These are phyloP conservation scores for Thaumetopoea pityocampa DNA, from an alignment of 1,140 invertebrate species.

Conservation along the genomic window DNA sequence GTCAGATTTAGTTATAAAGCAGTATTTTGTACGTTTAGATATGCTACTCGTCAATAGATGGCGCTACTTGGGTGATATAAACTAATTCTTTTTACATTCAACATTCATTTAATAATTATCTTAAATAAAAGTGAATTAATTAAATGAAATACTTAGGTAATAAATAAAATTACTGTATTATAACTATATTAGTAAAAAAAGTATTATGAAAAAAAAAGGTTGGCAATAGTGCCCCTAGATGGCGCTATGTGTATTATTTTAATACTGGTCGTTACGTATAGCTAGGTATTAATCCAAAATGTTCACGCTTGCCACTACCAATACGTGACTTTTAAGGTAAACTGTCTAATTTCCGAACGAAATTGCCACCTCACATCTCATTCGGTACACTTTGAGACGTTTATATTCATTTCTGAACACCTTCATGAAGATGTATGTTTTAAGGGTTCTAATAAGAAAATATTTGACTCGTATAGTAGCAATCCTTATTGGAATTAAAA, in stretches of 20 bases:
- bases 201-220: not conserved
- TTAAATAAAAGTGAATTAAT: no score
- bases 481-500: slow-evolving; percentile 40
- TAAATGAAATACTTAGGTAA: not conserved
- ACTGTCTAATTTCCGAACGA: slow-evolving; percentile 65
- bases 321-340: slow-evolving; percentile 63
- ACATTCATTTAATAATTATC: not conserved
- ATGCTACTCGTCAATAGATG: slow-evolving; percentile 50
- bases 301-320: slow-evolving; percentile 29
- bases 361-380: slow-evolving; percentile 67
- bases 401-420: slow-evolving; percentile 61
- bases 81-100: not conserved
- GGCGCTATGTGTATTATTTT: slow-evolving; percentile 28
- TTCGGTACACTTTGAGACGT: slow-evolving; percentile 47
- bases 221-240: slow-evolving; percentile 25
- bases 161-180: no score
- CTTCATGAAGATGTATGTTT: slow-evolving; percentile 58
- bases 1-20: slow-evolving; percentile 36
- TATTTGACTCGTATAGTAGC: slow-evolving; percentile 4
- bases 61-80: slow-evolving; percentile 12
- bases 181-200: not conserved
- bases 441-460: slow-evolving; percentile 30
- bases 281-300: slow-evolving; percentile 7
- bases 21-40: slow-evolving; percentile 29
- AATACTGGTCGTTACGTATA: not conserved